A percentile compares a stretch with the other conserved stretches of the same genome.
phyloP scores from a whole-genome alignment of 2,797 vertebrate genomes.

The Gadopsis marmoratus region DNA sequence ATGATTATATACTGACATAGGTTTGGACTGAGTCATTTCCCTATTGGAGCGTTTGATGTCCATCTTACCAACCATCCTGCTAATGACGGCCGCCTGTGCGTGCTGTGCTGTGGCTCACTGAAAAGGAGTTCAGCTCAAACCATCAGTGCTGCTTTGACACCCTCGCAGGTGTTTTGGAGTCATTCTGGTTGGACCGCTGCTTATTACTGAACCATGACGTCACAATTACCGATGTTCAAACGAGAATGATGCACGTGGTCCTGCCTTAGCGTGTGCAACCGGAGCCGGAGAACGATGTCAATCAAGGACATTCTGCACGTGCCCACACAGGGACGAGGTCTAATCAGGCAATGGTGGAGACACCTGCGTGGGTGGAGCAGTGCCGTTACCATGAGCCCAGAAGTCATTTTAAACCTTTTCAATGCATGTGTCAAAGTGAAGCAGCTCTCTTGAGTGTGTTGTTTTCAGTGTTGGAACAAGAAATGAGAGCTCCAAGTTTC shows the following conservation, averaged over 20 bases:
- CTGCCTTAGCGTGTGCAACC: neutral
- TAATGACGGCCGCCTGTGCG: neutral
- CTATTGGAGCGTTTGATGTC: neutral
- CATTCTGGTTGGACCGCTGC: neutral
- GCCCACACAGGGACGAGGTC: neutral
- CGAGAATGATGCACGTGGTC: neutral
- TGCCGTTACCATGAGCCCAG: conserved; percentile 11
- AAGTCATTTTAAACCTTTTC: neutral
- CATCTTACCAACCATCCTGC: neutral
- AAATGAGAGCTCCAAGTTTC: too few species aligned
- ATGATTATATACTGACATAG: neutral
- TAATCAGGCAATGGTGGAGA: conserved; percentile 1
- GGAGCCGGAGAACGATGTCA: neutral
- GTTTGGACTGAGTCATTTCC: neutral
- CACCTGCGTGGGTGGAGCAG: conserved; percentile 25
- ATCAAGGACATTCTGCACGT: neutral
- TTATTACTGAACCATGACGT: neutral
- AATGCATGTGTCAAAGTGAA: too few species aligned
- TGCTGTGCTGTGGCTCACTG: neutral
- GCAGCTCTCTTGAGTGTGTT: neutral
- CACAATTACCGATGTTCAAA: too few species aligned
- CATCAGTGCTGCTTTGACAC: neutral
- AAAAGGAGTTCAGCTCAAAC: neutral
- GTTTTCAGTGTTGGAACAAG: neutral
- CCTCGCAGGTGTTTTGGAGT: neutral